phyloP scores from a whole-genome alignment of 2,113 vertebrate genomes.

The Phocoena phocoena region DNA sequence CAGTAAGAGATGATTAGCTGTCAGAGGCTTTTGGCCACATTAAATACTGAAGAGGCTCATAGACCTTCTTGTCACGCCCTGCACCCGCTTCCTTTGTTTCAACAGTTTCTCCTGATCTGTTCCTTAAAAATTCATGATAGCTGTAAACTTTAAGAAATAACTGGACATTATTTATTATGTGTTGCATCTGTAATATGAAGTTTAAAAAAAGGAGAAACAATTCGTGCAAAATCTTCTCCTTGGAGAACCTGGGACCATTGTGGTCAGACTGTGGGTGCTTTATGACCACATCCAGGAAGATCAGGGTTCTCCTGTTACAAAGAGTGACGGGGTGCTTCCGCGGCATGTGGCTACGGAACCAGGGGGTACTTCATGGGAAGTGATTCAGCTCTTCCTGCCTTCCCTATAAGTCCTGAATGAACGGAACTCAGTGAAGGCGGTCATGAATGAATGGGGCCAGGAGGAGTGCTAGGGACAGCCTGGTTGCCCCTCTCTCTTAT shows the following conservation, averaged over 20 bases:
- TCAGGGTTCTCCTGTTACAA: background rate
- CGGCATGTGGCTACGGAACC: background rate
- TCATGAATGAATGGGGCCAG: background rate
- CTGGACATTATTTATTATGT: constrained; percentile 38
- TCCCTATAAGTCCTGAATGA: background rate
- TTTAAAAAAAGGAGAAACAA: constrained; percentile 44
- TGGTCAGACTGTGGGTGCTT: background rate
- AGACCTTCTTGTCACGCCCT: constrained; percentile 66
- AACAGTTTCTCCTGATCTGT: constrained; percentile 67
- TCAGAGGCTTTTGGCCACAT: constrained; percentile 83
- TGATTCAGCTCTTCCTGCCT: background rate
- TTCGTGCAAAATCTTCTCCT: background rate
- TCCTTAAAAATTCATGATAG: constrained; percentile 82
- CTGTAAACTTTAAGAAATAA: constrained; percentile 68
- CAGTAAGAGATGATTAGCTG: constrained; percentile 84
- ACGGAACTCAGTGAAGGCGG: background rate
- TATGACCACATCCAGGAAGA: constrained; percentile 5
- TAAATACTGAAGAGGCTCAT: constrained; percentile 88
- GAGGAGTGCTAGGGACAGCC: background rate
- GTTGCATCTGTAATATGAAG: constrained; percentile 43
- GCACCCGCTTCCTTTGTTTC: constrained; percentile 59
- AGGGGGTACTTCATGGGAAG: background rate
- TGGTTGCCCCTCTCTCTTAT: background rate
- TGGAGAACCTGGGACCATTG: background rate
- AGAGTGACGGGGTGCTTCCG: background rate